A percentile compares a stretch with the other conserved stretches of the same genome.
Conservation (phyloP, 2,113 vertebrate genomes). For the Dasypus novemcinctus region DNA sequence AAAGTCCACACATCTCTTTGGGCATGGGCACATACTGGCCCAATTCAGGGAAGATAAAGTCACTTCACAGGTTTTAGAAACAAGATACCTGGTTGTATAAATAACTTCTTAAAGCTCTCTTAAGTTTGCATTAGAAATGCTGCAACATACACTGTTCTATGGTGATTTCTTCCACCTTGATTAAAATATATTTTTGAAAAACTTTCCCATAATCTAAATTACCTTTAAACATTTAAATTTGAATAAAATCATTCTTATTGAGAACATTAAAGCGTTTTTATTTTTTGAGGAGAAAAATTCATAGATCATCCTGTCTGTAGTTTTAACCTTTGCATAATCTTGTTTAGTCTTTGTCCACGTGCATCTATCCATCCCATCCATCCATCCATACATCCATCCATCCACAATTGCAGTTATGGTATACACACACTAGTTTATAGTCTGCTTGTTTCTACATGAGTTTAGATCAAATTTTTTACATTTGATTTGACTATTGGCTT, state of each 20-base stretch:
- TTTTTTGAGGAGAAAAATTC: neutral
- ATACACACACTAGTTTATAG: neutral
- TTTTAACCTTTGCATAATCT: neutral
- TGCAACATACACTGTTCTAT: neutral
- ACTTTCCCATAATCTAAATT: neutral
- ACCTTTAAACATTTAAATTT: neutral
- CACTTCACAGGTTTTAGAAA: neutral
- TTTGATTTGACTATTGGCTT: conserved; percentile 1
- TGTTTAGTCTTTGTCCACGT: neutral
- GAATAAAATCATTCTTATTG: conserved; percentile 19
- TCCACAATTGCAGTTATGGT: neutral
- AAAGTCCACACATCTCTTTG: neutral
- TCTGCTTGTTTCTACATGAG: neutral
- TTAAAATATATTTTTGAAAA: neutral
- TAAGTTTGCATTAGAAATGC: fast-evolving
- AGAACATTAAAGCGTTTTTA: neutral
- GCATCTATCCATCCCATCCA: too few relatives aligned
- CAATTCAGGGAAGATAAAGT: neutral
- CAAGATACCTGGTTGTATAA: neutral
- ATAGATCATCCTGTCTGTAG: neutral
- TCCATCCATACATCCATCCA: neutral
- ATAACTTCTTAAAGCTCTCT: neutral
- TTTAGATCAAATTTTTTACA: neutral
- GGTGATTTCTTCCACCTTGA: neutral
- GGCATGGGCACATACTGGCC: neutral